Percentiles rank a stretch among this genome's conserved stretches.
Evolutionary conservation across 2,113 vertebrate genomes (phyloP).

Genomic region (Astur gentilis): DNA sequence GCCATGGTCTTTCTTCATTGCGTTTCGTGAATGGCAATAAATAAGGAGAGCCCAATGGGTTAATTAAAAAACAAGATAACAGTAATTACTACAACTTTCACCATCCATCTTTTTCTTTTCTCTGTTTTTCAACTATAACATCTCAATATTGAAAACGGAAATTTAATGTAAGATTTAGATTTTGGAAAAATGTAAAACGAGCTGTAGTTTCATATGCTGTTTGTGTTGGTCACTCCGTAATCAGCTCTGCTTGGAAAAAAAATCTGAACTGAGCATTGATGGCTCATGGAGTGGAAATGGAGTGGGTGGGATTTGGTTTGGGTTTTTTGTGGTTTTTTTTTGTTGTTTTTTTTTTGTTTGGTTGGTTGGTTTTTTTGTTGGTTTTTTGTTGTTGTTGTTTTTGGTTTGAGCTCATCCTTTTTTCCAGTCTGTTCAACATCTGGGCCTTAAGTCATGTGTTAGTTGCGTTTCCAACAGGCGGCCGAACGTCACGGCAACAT

Average conservation of each 20-base stretch:
- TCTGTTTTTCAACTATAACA: fast-evolving
- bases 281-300: neutral
- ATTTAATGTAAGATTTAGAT: fast-evolving
- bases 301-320: neutral
- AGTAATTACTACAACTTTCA: neutral
- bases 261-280: fast-evolving
- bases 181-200: neutral
- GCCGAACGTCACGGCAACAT: neutral
- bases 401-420: neutral
- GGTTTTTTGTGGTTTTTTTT: neutral
- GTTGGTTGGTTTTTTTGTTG: too few species aligned
- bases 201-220: fast-evolving
- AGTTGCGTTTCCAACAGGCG: neutral
- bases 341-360: too few species aligned
- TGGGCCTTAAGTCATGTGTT: neutral
- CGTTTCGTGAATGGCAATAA: neutral
- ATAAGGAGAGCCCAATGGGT: neutral
- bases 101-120: neutral
- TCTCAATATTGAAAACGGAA: too few species aligned
- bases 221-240: neutral
- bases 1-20: fast-evolving
- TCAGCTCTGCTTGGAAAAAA: neutral
- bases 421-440: constrained; percentile 17
- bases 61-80: neutral
- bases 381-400: too few species aligned